Evolutionary conservation across 2,113 vertebrate genomes (phyloP), one percentile per base, ranked within the genome.

Genomic region (Hypanus sabinus): DNA sequence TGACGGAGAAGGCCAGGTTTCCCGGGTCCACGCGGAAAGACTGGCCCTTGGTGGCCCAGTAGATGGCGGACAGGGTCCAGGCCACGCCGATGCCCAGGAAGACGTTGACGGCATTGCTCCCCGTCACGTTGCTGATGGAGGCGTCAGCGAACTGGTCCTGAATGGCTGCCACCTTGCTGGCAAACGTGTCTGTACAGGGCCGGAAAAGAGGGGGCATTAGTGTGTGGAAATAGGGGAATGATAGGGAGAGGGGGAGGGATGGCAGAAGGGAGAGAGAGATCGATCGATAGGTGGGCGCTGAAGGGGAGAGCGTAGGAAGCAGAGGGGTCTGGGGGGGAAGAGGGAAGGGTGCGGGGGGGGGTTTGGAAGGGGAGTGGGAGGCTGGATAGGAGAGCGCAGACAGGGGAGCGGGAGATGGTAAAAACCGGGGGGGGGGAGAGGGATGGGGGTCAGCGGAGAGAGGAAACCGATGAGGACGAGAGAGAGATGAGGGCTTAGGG

Each of bases 81-180:
- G 97, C 97, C 95, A 98, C 96, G 0, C 97, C 97, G 75, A 98
- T 97, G 94, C 97, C 97, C 94, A 98, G 96, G 96, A 98, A 98
- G 5, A 98, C 97, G 11, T 98, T 98, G 20, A 98, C 97, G 0
- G 97, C 97, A 81, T 98, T 98, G 95, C 97, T 98, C 95, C 97
- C 97, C 0, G 97, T 98, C 95, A 98, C 97, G 22, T 98, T 98
- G 83, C 97, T 97, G 20, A 98, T 97, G 93, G 97, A 98, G 6
- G 97, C 97, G 38, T 98, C 97, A 0, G 97, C 97, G 10, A 97
- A 97, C 94, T 97, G 97, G 96, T 98, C 97, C 96, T 98, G 97
- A 94, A 97, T 97, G 94, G 97, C 97, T 0, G 97, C 97, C 83
- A 97, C 97, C 94, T 97, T 97, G 93, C 97, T 98, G 4, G 97